Evolutionary conservation across 1,140 invertebrate species (phyloP).

Genomic region (Himalopsyche phryganea): DNA sequence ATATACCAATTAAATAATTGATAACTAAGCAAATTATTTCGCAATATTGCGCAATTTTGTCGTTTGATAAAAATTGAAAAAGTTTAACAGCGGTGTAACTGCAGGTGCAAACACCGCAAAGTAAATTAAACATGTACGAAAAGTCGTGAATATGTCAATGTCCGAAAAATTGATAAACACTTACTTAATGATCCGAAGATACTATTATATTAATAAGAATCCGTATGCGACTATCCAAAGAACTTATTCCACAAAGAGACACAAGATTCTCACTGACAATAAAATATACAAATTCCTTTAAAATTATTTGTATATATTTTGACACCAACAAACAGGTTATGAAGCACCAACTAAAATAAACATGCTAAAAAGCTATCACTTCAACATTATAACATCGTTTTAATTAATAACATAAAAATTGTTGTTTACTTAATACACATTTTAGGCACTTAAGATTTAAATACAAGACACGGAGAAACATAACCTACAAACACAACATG

Average conservation of each 20-base stretch:
- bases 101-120: not conserved
- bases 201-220: not conserved
- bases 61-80: too few relatives aligned
- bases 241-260: constrained; percentile 18
- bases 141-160: not conserved
- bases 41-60: too few relatives aligned
- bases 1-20: too few relatives aligned
- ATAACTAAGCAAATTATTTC: too few relatives aligned
- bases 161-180: constrained; percentile 1
- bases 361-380: constrained; percentile 20
- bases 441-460: constrained; percentile 21
- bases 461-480: constrained; percentile 26
- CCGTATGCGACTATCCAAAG: constrained; percentile 14
- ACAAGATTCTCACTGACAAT: constrained; percentile 19
- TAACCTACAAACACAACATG: constrained; percentile 23
- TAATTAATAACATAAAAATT: constrained; percentile 14
- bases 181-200: constrained; percentile 16
- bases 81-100: too few relatives aligned
- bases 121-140: not conserved
- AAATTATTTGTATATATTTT: constrained; percentile 28
- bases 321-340: constrained; percentile 25
- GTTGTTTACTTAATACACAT: constrained; percentile 28
- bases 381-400: constrained; percentile 16
- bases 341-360: constrained; percentile 19
- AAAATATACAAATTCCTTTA: constrained; percentile 18